Evolutionary conservation across 2,113 vertebrate genomes (phyloP).

Genomic region (Pygoscelis antarcticus): DNA sequence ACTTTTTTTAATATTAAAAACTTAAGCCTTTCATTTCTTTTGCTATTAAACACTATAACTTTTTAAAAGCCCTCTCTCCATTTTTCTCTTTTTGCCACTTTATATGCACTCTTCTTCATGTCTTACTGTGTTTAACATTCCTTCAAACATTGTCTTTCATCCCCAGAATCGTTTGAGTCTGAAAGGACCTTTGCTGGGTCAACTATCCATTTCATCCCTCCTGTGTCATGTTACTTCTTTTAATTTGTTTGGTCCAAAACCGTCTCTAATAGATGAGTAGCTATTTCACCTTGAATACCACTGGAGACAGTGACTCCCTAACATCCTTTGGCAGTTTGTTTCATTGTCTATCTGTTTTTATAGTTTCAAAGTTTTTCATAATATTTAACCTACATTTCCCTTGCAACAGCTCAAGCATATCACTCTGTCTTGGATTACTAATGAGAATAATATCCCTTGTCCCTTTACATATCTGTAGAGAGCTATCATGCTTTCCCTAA

Average conservation of each 20-base stretch:
- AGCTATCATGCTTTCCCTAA: slow-evolving; percentile 48
- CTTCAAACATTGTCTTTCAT: slow-evolving; percentile 38
- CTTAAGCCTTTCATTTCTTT: background rate
- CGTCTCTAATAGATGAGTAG: background rate
- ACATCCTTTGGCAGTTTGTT: slow-evolving; percentile 15
- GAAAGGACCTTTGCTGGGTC: slow-evolving; percentile 14
- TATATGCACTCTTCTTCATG: slow-evolving; percentile 13
- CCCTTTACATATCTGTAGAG: slow-evolving; percentile 48
- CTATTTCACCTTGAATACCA: slow-evolving; percentile 34
- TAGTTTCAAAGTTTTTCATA: slow-evolving; percentile 7
- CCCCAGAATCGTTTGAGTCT: background rate
- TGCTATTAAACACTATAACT: background rate
- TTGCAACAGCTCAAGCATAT: slow-evolving; percentile 47
- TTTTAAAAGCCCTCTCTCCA: background rate
- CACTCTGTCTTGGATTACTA: slow-evolving; percentile 63
- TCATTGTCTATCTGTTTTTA: slow-evolving; percentile 31
- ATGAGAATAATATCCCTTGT: slow-evolving; percentile 67
- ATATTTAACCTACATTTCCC: slow-evolving; percentile 48
- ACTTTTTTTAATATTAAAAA: background rate
- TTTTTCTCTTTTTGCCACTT: slow-evolving; percentile 13
- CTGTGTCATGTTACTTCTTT: background rate
- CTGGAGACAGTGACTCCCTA: background rate
- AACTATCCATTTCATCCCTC: background rate
- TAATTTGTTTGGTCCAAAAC: slow-evolving; percentile 25
- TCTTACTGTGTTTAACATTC: slow-evolving; percentile 35